A percentile compares a stretch with the other conserved stretches of the same genome.
Evolutionary conservation across 92 coral and sea anemone species (phyloP).

Genomic region (Porites rus): DNA sequence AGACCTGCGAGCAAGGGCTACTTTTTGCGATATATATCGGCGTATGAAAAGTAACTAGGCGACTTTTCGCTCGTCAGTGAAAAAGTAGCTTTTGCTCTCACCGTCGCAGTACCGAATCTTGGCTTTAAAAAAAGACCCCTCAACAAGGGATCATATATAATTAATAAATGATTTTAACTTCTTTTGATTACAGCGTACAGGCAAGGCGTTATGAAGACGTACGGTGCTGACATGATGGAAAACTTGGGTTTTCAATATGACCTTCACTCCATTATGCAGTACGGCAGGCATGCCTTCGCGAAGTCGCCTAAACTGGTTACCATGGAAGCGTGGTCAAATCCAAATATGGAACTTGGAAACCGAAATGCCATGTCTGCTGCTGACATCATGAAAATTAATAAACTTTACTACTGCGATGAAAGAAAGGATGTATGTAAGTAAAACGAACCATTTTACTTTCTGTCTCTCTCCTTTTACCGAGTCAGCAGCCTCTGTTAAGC

Average conservation of each 20-base stretch:
- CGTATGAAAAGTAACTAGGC: no score
- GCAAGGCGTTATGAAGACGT: background rate
- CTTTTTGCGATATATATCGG: no score
- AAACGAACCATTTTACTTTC: background rate
- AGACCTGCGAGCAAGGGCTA: no score
- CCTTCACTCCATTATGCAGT: slow-evolving; percentile 14
- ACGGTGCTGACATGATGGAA: background rate
- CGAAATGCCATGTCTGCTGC: slow-evolving; percentile 12
- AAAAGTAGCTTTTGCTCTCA: no score
- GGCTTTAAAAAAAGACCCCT: no score
- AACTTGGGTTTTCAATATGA: slow-evolving; percentile 14
- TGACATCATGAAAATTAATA: slow-evolving; percentile 9
- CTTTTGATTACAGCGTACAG: background rate
- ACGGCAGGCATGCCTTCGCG: background rate
- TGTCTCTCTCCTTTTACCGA: no score
- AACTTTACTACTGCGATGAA: background rate
- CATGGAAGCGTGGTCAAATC: slow-evolving; percentile 26
- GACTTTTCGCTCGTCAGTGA: no score
- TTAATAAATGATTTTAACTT: background rate
- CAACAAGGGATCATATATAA: no score
- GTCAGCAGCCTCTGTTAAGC: no score
- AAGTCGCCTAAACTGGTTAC: background rate
- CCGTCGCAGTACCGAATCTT: no score
- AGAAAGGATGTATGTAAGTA: slow-evolving; percentile 11
- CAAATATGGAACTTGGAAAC: slow-evolving; percentile 26